A percentile compares a stretch with the other conserved stretches of the same genome.
Evolutionary conservation across 2,113 vertebrate species (phyloP).

Genomic region (Lamprologus lemairii): DNA sequence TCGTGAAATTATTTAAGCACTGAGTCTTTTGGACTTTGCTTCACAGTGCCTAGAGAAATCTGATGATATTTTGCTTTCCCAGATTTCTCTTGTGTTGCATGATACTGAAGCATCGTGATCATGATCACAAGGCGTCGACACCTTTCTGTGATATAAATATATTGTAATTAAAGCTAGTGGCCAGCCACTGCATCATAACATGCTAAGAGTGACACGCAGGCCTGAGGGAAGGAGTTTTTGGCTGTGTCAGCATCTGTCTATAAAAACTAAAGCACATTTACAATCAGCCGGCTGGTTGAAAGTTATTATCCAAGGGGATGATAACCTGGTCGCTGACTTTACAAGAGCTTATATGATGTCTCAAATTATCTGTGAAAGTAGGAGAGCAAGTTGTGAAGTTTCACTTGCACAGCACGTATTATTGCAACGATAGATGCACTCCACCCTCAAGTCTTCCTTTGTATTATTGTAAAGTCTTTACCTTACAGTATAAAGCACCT

Average conservation of each 20-base stretch:
- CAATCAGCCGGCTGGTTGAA: neutral
- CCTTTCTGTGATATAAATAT: neutral
- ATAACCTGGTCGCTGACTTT: neutral
- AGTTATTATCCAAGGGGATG: neutral
- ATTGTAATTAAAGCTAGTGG: conserved; percentile 20
- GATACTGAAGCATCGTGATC: neutral
- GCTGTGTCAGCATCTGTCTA: neutral
- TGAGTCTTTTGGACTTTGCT: neutral
- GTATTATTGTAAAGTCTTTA: neutral
- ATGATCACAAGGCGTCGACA: neutral
- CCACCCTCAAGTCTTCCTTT: neutral
- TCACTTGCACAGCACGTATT: neutral
- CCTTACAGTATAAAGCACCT: neutral
- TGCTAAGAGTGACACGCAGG: neutral
- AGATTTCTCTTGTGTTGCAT: neutral
- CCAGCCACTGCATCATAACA: neutral
- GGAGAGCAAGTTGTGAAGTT: neutral
- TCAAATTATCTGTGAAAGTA: neutral
- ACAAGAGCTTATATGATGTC: neutral
- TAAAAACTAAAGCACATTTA: neutral
- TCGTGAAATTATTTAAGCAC: neutral
- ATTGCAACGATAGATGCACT: neutral
- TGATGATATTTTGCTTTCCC: conserved; percentile 4
- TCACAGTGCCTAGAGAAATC: neutral
- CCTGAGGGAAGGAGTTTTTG: neutral